Base-by-base conservation (phyloP, 1,140 invertebrate species). In the Grapholita molesta region DNA sequence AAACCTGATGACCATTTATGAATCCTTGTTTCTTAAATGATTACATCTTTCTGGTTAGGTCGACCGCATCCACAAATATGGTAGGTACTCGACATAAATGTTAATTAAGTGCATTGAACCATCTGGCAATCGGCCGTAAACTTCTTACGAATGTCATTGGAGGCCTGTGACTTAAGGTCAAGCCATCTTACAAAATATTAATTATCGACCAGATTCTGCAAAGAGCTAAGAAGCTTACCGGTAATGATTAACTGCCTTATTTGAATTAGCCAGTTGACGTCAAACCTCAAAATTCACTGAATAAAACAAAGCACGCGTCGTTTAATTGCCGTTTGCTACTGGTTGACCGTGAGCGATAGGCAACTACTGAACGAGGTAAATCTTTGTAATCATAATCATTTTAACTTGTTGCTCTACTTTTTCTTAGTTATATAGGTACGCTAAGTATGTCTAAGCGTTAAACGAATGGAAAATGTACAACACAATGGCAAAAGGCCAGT, bases 221-320 rank as follows among this genome's bases (percentile, higher is more conserved):
- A 48, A 9, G 42, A 48, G 7, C 15, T 15, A 15, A 48, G n/a
- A 48, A 48, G 6, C 15, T 48, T 21, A 18, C 4, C 35, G 35
- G 25, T 28, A 25, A 30, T n/a, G 52, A 24, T 12, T 28, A 11
- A n/a, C n/a, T n/a, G 25, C 30, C 25, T 28, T 4, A 28, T 61
- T 61, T 28, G 24, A 61, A 61, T 61, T 30, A 61, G n/a, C n/a
- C n/a, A n/a, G n/a, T 28, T 61, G 55, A 61, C 55, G 55, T 61
- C 55, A 61, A 61, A 61, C 6, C 55, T 61, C 8, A 61, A 25
- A 61, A 61, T 32, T n/a, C 12, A 30, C 7, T 28, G 55, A 61
- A 28, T 61, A 28, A 61, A 32, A 61, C 55, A 61, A 28, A 61
- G 15, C 55, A 61, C 24, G 25, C n/a, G 6, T 61, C 55, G 24